Percentiles rank a stretch among this genome's conserved stretches.
Evolutionary conservation across 2,888 invertebrate genomes (phyloP).

Genomic region (Drepanosiphum platanoidis): DNA sequence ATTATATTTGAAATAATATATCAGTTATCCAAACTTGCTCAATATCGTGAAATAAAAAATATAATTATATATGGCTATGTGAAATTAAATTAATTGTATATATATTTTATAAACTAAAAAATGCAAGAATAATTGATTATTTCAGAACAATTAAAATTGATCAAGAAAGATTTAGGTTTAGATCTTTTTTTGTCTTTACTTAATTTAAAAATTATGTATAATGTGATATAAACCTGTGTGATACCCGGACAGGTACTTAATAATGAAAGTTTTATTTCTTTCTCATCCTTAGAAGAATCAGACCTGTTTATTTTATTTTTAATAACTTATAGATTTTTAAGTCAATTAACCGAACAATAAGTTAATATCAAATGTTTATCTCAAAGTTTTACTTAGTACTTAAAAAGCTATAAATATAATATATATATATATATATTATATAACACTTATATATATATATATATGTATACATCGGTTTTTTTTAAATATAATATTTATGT

Average conservation of each 20-base stretch:
- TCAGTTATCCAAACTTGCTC: conserved; percentile 53
- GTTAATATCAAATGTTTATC: conserved; percentile 15
- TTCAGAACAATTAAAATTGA: conserved; percentile 10
- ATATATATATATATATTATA: too few species aligned
- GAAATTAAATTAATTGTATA: conserved; percentile 33
- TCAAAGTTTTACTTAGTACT: conserved; percentile 43
- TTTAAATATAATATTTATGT: too few species aligned
- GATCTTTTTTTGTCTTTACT: conserved; percentile 5
- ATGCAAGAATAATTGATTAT: conserved; percentile 12
- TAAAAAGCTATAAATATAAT: conserved; percentile 31
- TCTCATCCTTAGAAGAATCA: conserved; percentile 34
- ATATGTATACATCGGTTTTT: too few species aligned
- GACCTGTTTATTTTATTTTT: conserved; percentile 39
- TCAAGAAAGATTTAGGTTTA: conserved; percentile 15
- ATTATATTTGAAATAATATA: conserved; percentile 33
- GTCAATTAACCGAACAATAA: conserved; percentile 56
- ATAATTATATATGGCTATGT: conserved; percentile 30
- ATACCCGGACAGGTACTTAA: conserved; percentile 56
- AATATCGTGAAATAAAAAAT: conserved; percentile 40
- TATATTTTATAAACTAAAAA: conserved; percentile 32
- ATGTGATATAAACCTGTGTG: conserved; percentile 56
- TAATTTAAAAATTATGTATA: conserved; percentile 42
- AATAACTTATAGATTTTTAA: conserved; percentile 36
- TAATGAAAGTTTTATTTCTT: conserved; percentile 34
- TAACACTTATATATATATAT: too few species aligned